Evolutionary conservation across 2,113 vertebrate genomes (phyloP).

Genomic region (Symphodus melops): DNA sequence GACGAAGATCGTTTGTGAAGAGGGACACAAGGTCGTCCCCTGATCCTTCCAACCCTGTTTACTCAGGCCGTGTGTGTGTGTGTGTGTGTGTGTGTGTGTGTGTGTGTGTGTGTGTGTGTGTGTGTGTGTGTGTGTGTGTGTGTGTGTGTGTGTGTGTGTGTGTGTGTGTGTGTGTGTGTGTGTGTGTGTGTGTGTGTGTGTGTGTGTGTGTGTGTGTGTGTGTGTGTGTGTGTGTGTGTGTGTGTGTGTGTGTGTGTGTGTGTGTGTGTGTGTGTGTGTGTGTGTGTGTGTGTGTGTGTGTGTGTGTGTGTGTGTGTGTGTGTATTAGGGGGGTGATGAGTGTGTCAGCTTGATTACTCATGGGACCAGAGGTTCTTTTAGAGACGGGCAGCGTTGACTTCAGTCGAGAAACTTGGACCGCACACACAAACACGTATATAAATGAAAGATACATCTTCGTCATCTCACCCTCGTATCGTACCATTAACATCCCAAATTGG

Average conservation of each 20-base stretch:
- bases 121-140: conserved; percentile 15
- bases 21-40: conserved; percentile 67
- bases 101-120: conserved; percentile 15
- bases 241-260: conserved; percentile 15
- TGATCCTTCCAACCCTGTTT: conserved; percentile 58
- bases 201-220: conserved; percentile 15
- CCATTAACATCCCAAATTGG: no score
- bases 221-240: conserved; percentile 15
- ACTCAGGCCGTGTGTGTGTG: conserved; percentile 59
- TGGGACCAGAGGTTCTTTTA: conserved; percentile 70
- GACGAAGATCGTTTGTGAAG: conserved; percentile 74
- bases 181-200: conserved; percentile 15
- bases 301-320: conserved; percentile 15
- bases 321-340: conserved; percentile 2
- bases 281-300: conserved; percentile 11
- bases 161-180: conserved; percentile 15
- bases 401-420: conserved; percentile 45
- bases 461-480: not conserved
- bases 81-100: conserved; percentile 28
- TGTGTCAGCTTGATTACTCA: conserved; percentile 70
- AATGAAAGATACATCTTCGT: conserved; percentile 65
- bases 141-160: conserved; percentile 15
- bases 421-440: not conserved
- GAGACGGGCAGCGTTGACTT: conserved; percentile 70
- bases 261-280: conserved; percentile 15